Base-by-base conservation (phyloP, 1,140 invertebrate species). In the Tenebrio molitor region DNA sequence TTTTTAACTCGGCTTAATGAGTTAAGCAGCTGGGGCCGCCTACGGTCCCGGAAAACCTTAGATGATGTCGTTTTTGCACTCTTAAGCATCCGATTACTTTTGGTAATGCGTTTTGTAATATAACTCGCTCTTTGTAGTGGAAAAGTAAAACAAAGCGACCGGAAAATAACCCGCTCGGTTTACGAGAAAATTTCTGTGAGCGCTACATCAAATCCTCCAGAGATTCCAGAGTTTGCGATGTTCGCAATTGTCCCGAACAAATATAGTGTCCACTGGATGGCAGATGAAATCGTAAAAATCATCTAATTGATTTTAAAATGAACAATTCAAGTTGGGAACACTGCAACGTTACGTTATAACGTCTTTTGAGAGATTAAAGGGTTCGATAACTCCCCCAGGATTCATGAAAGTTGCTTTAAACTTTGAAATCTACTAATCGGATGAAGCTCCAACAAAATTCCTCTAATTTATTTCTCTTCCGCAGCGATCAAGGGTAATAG, bases 141-240 rank as follows among this genome's bases (percentile, higher is more conserved):
- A 58, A 58, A 58, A 58, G 50, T 29, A 58, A 58, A 29, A 58
- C 50, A 58, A 58, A 58, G 50, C 50, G 50, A 58, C 50, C 50
- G 50, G 21, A 58, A 58, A 58, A 58, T 58, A 58, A 53, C 23
- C 23, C 21, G 50, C 21, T 29, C 23, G n/a, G 21, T 58, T 58
- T 58, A 58, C 50, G 50, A 58, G 19, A 23, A 39, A 58, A 58
- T 58, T 58, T 58, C 50, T 58, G n/a, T 58, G 29, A 58, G 29
- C 19, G 23, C 50, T 7, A 12, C 36, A 39, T n/a, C 36, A 39
- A 39, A 39, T 39, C 36, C 36, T 25, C 23, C 21, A 17, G 23
- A 58, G 50, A 58, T 58, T 58, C 23, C 19, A 10, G 23, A 39
- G 12, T 39, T 12, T 39, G 12, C n/a, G 12, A 39, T 39, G 36